Conservation (phyloP, 1,140 invertebrate species). For the Mya arenaria region DNA sequence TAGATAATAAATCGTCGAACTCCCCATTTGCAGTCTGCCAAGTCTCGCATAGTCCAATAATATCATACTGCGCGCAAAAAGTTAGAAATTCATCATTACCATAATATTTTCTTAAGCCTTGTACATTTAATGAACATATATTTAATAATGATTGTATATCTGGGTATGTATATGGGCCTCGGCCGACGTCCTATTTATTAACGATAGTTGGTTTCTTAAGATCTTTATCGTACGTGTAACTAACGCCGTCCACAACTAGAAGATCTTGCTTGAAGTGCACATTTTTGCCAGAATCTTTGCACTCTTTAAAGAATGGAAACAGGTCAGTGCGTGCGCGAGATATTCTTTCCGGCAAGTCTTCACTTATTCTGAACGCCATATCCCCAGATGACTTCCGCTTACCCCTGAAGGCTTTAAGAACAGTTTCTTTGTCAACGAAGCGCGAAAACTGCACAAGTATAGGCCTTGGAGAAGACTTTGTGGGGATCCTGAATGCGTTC, state of each 20-base stretch:
- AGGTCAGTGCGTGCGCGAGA: not conserved
- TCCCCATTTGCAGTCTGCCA: too few relatives aligned
- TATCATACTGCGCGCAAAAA: not conserved
- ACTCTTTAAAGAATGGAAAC: not conserved
- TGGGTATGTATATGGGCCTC: not conserved
- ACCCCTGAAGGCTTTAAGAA: not conserved
- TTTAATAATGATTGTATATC: too few relatives aligned
- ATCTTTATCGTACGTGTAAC: too few relatives aligned
- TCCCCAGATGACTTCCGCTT: not conserved
- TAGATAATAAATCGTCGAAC: too few relatives aligned
- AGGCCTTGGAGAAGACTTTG: slow-evolving; percentile 7
- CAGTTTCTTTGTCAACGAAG: not conserved
- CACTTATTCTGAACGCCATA: not conserved
- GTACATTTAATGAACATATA: not conserved
- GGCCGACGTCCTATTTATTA: not conserved
- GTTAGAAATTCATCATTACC: not conserved
- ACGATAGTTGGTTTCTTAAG: too few relatives aligned
- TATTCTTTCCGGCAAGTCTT: not conserved
- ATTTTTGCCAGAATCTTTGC: not conserved
- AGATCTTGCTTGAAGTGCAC: not conserved
- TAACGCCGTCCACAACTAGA: not conserved
- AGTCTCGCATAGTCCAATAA: too few relatives aligned
- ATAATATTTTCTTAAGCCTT: not conserved
- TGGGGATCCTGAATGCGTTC: not conserved
- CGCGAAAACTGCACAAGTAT: not conserved